These are phyloP conservation scores for Mythimna albipuncta DNA, from an alignment of 2,888 invertebrate genomes.

Conservation along the genomic window DNA sequence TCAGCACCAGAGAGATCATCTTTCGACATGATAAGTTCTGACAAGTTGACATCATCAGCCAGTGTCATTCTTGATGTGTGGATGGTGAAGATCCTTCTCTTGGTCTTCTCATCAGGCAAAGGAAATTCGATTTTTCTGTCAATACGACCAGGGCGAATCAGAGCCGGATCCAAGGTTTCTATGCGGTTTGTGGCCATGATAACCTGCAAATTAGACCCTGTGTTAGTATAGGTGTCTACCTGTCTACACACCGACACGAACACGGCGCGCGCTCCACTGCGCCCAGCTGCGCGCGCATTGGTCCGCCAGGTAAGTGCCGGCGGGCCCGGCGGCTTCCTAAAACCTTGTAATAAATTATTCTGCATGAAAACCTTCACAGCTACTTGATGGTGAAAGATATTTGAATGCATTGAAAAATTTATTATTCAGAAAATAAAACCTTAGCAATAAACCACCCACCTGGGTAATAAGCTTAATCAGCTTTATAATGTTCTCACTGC, in stretches of 20 bases:
- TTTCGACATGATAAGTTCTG: conserved; percentile 99
- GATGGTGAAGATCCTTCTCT: conserved; percentile 98
- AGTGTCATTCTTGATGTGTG: conserved; percentile 99
- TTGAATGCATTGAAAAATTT: neutral
- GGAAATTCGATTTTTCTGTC: conserved; percentile 99
- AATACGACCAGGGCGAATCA: conserved; percentile 99
- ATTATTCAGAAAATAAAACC: neutral
- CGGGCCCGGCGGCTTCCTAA: too few relatives aligned
- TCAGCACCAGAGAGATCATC: conserved; percentile 99
- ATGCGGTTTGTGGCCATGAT: conserved; percentile 99
- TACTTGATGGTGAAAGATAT: neutral
- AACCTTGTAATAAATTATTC: neutral
- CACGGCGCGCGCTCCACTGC: too few relatives aligned
- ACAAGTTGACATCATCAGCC: conserved; percentile 98
- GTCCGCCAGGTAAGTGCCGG: too few relatives aligned
- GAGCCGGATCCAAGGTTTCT: conserved; percentile 99
- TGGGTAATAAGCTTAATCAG: neutral
- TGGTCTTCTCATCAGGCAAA: conserved; percentile 99
- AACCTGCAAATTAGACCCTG: conserved; percentile 90
- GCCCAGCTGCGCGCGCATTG: too few relatives aligned
- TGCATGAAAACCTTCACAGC: neutral
- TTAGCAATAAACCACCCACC: neutral
- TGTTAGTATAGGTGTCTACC: neutral
- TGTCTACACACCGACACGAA: too few relatives aligned
- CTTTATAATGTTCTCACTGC: too few relatives aligned